A percentile compares a stretch with the other conserved stretches of the same genome.
phyloP scores from a whole-genome alignment of 1,140 invertebrate genomes.

The Cydia strobilella region DNA sequence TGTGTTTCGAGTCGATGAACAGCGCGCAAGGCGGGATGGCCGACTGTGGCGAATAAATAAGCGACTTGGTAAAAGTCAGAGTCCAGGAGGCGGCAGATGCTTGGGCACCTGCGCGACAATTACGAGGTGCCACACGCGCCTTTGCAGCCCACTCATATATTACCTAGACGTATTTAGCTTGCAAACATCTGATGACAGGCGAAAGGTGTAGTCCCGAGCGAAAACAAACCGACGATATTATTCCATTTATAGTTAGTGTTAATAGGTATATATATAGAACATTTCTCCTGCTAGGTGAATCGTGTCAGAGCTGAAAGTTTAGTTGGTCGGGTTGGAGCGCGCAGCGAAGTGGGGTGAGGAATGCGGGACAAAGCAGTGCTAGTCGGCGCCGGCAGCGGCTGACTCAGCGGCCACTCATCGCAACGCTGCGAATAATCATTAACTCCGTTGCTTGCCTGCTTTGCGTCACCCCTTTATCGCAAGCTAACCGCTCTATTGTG shows the following conservation, averaged over 20 bases:
- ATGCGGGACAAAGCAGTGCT: conserved; percentile 42
- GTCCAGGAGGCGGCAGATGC: conserved; percentile 71
- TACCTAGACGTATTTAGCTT: conserved; percentile 21
- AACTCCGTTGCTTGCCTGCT: conserved; percentile 40
- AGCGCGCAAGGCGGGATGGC: conserved; percentile 42
- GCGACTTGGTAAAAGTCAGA: conserved; percentile 57
- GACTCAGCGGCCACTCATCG: conserved; percentile 74
- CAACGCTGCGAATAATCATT: conserved; percentile 74
- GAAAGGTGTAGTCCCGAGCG: conserved; percentile 22
- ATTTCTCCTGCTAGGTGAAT: conserved; percentile 29
- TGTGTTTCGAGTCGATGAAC: conserved; percentile 38
- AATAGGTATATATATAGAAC: neutral
- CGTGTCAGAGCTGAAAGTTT: conserved; percentile 1
- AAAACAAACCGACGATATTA: conserved; percentile 17
- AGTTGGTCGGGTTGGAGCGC: conserved; percentile 31
- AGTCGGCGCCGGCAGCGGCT: conserved; percentile 47
- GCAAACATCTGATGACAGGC: conserved; percentile 28
- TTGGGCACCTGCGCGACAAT: conserved; percentile 69
- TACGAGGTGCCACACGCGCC: conserved; percentile 65
- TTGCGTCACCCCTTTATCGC: conserved; percentile 76
- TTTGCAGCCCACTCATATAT: conserved; percentile 39
- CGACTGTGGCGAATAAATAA: conserved; percentile 46
- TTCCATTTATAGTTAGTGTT: neutral
- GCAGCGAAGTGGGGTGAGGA: conserved; percentile 46
- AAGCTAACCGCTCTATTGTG: conserved; percentile 65